Conservation (phyloP, 2,888 invertebrate genomes). For the Amiota minor region DNA sequence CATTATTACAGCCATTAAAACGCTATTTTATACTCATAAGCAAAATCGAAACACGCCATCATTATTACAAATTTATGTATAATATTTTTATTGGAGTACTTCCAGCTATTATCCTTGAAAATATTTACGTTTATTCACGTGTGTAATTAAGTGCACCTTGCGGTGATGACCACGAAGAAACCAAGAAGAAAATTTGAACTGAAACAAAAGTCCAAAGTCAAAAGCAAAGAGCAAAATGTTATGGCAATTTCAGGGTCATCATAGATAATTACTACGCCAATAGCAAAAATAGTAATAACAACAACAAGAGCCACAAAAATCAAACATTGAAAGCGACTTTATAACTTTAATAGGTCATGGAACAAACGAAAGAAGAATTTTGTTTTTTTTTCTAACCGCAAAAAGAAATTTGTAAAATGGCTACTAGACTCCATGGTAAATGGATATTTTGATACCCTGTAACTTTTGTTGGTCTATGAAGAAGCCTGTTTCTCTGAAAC, state of each 20-base stretch:
- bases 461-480: no score
- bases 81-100: no score
- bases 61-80: no score
- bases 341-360: no score
- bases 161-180: conserved; percentile 20
- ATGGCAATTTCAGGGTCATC: conserved; percentile 56
- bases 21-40: no score
- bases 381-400: background rate
- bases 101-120: conserved; percentile 4
- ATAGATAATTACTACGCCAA: conserved; percentile 53
- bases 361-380: background rate
- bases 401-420: no score
- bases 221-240: conserved; percentile 23
- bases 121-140: conserved; percentile 48
- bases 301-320: background rate
- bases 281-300: conserved; percentile 29
- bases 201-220: background rate
- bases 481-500: no score
- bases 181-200: conserved; percentile 19
- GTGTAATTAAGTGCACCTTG: conserved; percentile 65
- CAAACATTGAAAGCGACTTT: no score
- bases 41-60: no score
- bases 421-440: no score
- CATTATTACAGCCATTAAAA: no score
- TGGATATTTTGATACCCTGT: no score